Evolutionary conservation across 1,140 invertebrate genomes (phyloP), one percentile per base, ranked within the genome.

Genomic region (Drosophila pseudoobscura): DNA sequence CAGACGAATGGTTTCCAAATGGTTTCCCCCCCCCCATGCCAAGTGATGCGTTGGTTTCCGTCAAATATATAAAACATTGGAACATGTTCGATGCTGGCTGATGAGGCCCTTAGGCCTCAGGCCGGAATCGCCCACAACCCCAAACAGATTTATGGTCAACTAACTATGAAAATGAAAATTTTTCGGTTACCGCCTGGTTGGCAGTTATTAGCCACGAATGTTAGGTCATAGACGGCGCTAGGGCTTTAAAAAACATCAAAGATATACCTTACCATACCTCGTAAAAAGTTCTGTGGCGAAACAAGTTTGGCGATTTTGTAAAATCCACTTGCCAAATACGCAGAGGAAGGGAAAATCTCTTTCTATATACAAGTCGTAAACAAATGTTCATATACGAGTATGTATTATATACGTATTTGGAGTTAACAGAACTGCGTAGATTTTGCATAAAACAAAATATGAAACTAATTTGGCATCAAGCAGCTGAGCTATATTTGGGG

Each of bases 101-200:
- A 17, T 17, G 17, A 17, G 17, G 20, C 20, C 20, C 20, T 20
- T 20, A 20, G 35, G 35, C 47, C 57, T 43, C 2, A 39, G 35
- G 35, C 17, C 3, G 31, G 11, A 24, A 11, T 55, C 80, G 78
- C 84, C 79, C 82, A 83, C 84, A 68, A 64, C 15, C 15, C 57
- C 35, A 13, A 52, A 20, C 46, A 59, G 66, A 78, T 59, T 73
- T 80, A 80, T 80, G 68, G 49, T 47, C 41, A 45, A 41, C 22
- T 58, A 97, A 98, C 89, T 93, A 98, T 26, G 96, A 98, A 93
- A 53, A 39, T 49, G 13, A 41, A 39, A 13, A 39, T 39, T 43
- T 24, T 58, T 54, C 20, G 43, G 22, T 72, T 54, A 39, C 35
- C 35, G 39, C 20, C 59, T 6, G 41, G 22, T 44, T 39, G 20